Conservation (phyloP, 2,888 invertebrate genomes). For the Noctuana brunneofusca region DNA sequence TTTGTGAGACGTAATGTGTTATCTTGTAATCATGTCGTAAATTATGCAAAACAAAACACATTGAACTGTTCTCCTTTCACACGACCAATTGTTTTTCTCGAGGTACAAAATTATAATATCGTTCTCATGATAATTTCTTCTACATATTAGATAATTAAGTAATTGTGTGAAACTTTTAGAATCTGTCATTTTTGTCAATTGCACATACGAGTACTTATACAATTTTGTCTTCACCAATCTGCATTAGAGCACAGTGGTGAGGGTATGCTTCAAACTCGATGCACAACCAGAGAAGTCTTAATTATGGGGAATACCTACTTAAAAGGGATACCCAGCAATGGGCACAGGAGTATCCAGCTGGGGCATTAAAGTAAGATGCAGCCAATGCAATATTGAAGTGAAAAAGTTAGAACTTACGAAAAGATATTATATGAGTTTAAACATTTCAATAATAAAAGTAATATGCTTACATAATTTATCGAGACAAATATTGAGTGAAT, state of each 20-base stretch:
- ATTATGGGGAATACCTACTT: background rate
- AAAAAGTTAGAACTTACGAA: too few species aligned
- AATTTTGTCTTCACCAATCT: background rate
- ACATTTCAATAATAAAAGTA: too few species aligned
- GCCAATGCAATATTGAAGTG: too few species aligned
- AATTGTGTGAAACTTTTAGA: constrained; percentile 21
- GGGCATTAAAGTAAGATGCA: too few species aligned
- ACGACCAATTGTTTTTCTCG: constrained; percentile 38
- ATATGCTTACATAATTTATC: background rate
- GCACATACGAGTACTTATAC: background rate
- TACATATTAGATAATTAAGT: constrained; percentile 19
- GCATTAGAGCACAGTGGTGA: background rate
- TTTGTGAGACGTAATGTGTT: constrained; percentile 30
- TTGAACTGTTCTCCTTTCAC: constrained; percentile 37
- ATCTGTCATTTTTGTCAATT: constrained; percentile 14
- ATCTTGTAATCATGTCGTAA: constrained; percentile 38
- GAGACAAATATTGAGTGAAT: background rate
- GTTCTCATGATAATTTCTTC: constrained; percentile 27
- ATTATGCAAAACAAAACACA: constrained; percentile 38
- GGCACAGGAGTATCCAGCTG: too few species aligned
- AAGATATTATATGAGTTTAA: too few species aligned
- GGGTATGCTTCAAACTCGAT: background rate
- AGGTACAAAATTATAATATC: constrained; percentile 27
- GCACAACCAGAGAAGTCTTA: background rate
- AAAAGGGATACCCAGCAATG: background rate